phyloP scores from a whole-genome alignment of 2,113 vertebrate genomes.

The Laticauda colubrina region DNA sequence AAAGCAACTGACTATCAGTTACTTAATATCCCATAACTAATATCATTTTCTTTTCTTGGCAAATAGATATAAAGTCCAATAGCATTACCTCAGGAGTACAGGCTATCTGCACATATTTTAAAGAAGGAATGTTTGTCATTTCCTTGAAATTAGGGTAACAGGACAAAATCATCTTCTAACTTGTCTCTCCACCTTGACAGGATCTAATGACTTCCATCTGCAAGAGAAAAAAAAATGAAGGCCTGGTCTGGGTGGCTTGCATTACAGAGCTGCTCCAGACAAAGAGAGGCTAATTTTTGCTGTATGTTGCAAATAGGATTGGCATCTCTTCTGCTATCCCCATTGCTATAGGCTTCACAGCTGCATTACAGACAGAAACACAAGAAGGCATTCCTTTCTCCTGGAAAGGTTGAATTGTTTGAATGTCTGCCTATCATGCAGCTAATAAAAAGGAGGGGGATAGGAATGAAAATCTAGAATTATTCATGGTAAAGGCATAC shows the following conservation, averaged over 20 bases:
- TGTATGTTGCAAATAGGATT: neutral
- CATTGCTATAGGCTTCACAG: neutral
- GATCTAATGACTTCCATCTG: neutral
- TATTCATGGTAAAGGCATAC: neutral
- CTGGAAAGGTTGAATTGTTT: neutral
- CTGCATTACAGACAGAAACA: neutral
- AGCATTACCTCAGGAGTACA: neutral
- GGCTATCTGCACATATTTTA: neutral
- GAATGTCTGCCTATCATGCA: neutral
- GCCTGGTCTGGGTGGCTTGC: constrained; percentile 32
- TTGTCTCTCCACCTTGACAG: neutral
- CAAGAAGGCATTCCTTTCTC: neutral
- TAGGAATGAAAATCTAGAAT: neutral
- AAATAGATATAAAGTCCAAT: neutral
- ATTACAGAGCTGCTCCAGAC: neutral
- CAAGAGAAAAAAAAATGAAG: neutral
- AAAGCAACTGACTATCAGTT: neutral
- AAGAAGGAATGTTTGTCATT: neutral
- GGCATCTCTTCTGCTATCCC: neutral
- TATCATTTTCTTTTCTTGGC: neutral
- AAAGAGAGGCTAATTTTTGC: constrained; percentile 6
- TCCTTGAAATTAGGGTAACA: neutral
- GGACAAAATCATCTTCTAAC: neutral
- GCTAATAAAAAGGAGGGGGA: neutral
- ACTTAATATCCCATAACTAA: neutral